phyloP scores from a whole-genome alignment of 2,113 vertebrate genomes.

The Passerina amoena region DNA sequence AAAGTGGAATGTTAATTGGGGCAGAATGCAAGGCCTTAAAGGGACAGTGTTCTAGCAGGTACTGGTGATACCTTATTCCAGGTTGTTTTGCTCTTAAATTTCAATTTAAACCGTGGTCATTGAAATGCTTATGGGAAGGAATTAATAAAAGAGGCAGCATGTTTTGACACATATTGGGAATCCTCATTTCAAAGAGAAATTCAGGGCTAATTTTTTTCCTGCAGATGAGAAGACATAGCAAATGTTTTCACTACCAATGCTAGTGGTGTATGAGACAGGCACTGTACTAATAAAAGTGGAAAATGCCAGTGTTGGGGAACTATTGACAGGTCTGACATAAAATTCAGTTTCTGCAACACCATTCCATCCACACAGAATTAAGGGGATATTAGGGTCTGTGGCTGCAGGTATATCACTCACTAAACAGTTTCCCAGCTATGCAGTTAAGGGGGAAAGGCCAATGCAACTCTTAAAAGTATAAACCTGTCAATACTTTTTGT shows the following conservation, averaged over 20 bases:
- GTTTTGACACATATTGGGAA: not conserved
- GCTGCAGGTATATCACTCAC: not conserved
- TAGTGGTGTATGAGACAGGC: not conserved
- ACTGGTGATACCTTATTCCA: not conserved
- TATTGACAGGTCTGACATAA: constrained; percentile 21
- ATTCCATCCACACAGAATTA: constrained; percentile 12
- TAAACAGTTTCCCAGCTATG: not conserved
- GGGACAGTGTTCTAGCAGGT: constrained; percentile 36
- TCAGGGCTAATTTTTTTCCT: not conserved
- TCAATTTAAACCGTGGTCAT: not conserved
- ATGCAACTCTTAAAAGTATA: not conserved
- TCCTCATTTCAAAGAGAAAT: constrained; percentile 3
- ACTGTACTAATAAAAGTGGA: not conserved
- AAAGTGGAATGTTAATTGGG: constrained; percentile 77
- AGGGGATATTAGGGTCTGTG: not conserved
- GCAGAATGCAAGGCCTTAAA: constrained; percentile 64
- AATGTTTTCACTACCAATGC: not conserved
- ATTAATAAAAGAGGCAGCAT: not conserved
- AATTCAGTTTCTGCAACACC: constrained; percentile 6
- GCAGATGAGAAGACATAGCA: not conserved
- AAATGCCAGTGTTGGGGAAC: not conserved
- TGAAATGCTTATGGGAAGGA: constrained; percentile 17
- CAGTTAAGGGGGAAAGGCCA: not conserved
- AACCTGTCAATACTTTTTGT: not conserved
- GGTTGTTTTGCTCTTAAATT: not conserved